Evolutionary conservation across 1,140 invertebrate species (phyloP).

Genomic region (Episyrphus balteatus): DNA sequence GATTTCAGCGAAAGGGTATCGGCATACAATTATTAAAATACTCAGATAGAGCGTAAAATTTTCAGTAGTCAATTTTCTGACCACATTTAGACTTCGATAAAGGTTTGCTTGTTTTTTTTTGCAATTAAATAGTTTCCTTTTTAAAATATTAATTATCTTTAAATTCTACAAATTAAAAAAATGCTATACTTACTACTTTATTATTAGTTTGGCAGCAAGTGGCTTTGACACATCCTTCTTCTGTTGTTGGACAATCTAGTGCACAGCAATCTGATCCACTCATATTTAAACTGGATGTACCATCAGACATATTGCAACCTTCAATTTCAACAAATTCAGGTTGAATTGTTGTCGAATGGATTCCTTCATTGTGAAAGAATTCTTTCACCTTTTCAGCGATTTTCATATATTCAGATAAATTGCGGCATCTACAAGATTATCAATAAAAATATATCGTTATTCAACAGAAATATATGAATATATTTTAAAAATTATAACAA

Average conservation of each 20-base stretch:
- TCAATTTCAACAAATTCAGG: slow-evolving; percentile 78
- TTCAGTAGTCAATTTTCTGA: too few species aligned
- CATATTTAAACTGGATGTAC: slow-evolving; percentile 34
- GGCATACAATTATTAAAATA: too few species aligned
- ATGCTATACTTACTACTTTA: slow-evolving; percentile 18
- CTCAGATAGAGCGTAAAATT: too few species aligned
- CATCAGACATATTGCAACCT: slow-evolving; percentile 31
- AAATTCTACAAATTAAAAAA: neutral
- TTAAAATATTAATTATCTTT: too few species aligned
- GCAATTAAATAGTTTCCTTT: too few species aligned
- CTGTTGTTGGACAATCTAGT: slow-evolving; percentile 74
- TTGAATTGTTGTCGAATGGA: slow-evolving; percentile 83
- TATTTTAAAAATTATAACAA: slow-evolving; percentile 12
- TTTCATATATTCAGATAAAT: slow-evolving; percentile 81
- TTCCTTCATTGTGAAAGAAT: slow-evolving; percentile 80
- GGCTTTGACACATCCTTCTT: slow-evolving; percentile 68
- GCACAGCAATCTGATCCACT: slow-evolving; percentile 56
- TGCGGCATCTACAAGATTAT: slow-evolving; percentile 71
- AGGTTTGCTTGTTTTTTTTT: too few species aligned
- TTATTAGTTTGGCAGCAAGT: slow-evolving; percentile 58
- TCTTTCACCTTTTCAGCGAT: slow-evolving; percentile 90
- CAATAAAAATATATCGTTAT: neutral
- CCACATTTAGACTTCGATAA: too few species aligned
- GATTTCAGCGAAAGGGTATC: too few species aligned
- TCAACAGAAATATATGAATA: neutral